These are phyloP conservation scores for Beris chalybata DNA, from an alignment of 2,888 invertebrate species.

Conservation along the genomic window DNA sequence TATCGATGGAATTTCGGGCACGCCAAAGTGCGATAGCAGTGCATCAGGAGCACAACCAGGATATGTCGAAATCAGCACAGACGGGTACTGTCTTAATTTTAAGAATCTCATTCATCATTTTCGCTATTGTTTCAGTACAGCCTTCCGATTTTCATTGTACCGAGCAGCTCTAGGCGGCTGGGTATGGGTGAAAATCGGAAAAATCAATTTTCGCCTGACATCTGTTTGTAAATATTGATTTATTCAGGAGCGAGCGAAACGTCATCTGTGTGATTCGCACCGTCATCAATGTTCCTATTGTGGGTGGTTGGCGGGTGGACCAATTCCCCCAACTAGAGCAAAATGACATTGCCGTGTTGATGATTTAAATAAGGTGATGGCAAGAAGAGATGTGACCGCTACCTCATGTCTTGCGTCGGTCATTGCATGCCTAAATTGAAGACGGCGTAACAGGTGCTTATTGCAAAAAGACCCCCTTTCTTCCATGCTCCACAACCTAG, in stretches of 20 bases:
- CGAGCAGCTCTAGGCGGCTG: neutral
- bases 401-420: too few relatives aligned
- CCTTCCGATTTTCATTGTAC: neutral
- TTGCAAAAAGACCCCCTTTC: too few relatives aligned
- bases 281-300: too few relatives aligned
- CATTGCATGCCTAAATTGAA: too few relatives aligned
- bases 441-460: too few relatives aligned
- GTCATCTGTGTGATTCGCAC: slow-evolving; percentile 14
- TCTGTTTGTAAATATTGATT: slow-evolving; percentile 45
- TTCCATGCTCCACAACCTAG: too few relatives aligned
- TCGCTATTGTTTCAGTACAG: slow-evolving; percentile 43
- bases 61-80: slow-evolving; percentile 45
- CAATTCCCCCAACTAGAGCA: too few relatives aligned
- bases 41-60: slow-evolving; percentile 40
- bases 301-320: too few relatives aligned
- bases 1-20: slow-evolving; percentile 23
- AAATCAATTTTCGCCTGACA: slow-evolving; percentile 43
- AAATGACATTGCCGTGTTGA: too few relatives aligned
- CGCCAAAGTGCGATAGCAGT: slow-evolving; percentile 49
- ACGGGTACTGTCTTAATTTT: slow-evolving; percentile 40
- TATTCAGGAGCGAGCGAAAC: slow-evolving; percentile 39
- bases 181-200: slow-evolving; percentile 39
- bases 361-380: too few relatives aligned
- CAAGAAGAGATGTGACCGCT: too few relatives aligned
- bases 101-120: slow-evolving; percentile 39